Evolutionary conservation across 2,797 vertebrate species (phyloP), one percentile per base, ranked within the genome.

Genomic region (Sitta carolinensis): DNA sequence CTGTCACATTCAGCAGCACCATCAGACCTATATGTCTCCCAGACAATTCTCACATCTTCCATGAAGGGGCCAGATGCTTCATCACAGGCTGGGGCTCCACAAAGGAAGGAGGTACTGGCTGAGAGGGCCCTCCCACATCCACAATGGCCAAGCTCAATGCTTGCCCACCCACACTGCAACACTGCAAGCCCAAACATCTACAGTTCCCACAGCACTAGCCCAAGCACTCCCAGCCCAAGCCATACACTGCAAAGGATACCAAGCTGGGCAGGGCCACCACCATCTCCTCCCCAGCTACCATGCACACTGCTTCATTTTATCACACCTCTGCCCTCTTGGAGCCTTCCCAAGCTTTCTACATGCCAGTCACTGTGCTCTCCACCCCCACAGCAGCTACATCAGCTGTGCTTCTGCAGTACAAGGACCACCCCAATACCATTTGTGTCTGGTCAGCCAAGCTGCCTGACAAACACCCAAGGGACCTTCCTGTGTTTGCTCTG

Each of bases 31-130:
- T 98, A 73, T 99, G 99, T 90, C 98, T 99, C 36, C 99, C 99
- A 1, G 98, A 98, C 17, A 96, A 96, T 0, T 97, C 97, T 15
- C 98, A 99, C 62, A 42, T 80, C 95, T 98, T 99, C 91, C 89
- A 91, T 4, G 97, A 98, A 50, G 98, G 97, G 11, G 92, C 98
- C 4, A 98, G 98, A 94, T 99, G 99, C 91, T 98, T 98, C 97
- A 99, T 99, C 95, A 98, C 98, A 13, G 99, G 99, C 80, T 99
- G 99, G 99, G 99, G 99, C 13, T 99, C 99, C 22, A 98, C 98
- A 13, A 98, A 98, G 58, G 99, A 99, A 96, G 99, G 99, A 97
- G 99, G 99, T 99, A 98, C 68, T 67, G 68, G 19, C 59, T 48
- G 47, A 74, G 45, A 32, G 43, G 42, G 48, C 8, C 63, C 79